A percentile compares a stretch with the other conserved stretches of the same genome.
Evolutionary conservation across 2,797 vertebrate species (phyloP).

Genomic region (Taenioides sp.): DNA sequence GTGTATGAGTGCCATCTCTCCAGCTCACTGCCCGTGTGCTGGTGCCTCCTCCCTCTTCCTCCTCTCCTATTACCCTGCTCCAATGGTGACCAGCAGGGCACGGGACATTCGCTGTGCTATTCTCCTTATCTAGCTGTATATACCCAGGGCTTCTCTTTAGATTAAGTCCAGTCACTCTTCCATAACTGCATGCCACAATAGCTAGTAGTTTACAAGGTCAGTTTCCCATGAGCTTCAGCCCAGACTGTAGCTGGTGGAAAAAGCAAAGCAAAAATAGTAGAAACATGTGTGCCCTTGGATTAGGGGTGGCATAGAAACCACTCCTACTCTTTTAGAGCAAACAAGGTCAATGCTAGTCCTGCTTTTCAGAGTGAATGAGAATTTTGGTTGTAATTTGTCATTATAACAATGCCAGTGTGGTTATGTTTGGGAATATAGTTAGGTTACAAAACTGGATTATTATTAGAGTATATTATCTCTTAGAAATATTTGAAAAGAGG

Average conservation of each 20-base stretch:
- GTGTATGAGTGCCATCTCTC: constrained; percentile 70
- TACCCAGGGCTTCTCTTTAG: constrained; percentile 18
- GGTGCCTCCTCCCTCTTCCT: constrained; percentile 44
- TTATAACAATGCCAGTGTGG: too few relatives aligned
- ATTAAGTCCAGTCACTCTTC: constrained; percentile 56
- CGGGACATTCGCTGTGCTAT: constrained; percentile 39
- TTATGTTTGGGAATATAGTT: too few relatives aligned
- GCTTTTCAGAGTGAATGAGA: background rate
- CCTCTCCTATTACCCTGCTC: constrained; percentile 47
- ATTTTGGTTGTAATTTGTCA: background rate
- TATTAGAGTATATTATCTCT: too few relatives aligned
- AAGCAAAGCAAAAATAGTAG: constrained; percentile 23
- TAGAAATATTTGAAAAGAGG: too few relatives aligned
- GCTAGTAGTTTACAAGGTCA: constrained; percentile 42
- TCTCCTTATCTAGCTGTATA: constrained; percentile 41
- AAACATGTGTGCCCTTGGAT: constrained; percentile 36
- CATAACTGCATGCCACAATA: constrained; percentile 45
- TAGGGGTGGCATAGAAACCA: constrained; percentile 5
- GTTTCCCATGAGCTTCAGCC: constrained; percentile 27
- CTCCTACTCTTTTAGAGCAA: background rate
- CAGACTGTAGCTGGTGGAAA: constrained; percentile 34
- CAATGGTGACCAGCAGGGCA: constrained; percentile 48
- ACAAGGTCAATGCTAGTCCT: constrained; percentile 25
- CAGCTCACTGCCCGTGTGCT: constrained; percentile 56
- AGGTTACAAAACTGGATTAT: too few relatives aligned